Evolutionary conservation across 1,140 invertebrate genomes (phyloP).

Genomic region (Globodera ellingtonae): DNA sequence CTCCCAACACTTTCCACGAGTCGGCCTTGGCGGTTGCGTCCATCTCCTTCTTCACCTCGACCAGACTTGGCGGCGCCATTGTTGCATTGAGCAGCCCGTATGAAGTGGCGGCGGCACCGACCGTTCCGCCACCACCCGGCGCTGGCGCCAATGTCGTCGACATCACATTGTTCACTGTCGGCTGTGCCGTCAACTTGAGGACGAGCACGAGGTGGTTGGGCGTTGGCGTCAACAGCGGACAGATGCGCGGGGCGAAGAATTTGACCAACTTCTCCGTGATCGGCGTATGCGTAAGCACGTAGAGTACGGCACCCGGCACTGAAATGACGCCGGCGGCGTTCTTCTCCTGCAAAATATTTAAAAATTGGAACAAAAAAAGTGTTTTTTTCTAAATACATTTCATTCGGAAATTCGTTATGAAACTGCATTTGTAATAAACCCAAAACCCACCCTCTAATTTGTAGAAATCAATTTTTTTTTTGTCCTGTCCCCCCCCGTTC

Average conservation of each 20-base stretch:
- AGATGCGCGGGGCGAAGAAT: conserved; percentile 50
- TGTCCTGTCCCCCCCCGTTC: background rate
- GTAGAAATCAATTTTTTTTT: background rate
- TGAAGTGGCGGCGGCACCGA: background rate
- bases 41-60: background rate
- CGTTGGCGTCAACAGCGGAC: conserved; percentile 21
- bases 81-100: background rate
- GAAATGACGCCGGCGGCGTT: conserved; percentile 47
- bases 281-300: conserved; percentile 40
- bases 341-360: conserved; percentile 43
- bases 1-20: background rate
- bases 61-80: background rate
- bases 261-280: conserved; percentile 42
- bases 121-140: background rate
- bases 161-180: background rate
- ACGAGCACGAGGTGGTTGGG: background rate
- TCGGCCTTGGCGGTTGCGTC: background rate
- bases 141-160: background rate
- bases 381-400: too few species aligned
- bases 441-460: too few species aligned
- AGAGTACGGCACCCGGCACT: conserved; percentile 36
- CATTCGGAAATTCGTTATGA: too few species aligned
- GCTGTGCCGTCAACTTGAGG: background rate
- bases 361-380: background rate
- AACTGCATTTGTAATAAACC: too few species aligned